A percentile compares a stretch with the other conserved stretches of the same genome.
These are phyloP conservation scores for Drosophila fulvimacula DNA, from an alignment of 2,888 invertebrate species.

Conservation along the genomic window DNA sequence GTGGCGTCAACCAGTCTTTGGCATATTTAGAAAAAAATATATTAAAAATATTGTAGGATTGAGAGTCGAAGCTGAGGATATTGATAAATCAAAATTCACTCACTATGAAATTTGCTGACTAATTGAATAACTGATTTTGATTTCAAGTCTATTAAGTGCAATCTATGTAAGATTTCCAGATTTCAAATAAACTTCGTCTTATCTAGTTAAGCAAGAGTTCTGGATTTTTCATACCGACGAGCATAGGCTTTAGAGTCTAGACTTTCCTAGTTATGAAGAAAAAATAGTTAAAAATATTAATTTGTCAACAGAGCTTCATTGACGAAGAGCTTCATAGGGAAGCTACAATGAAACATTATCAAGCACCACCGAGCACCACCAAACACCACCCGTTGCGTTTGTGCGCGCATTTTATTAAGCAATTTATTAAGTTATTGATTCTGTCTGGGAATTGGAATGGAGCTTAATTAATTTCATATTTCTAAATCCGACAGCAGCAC, in stretches of 20 bases:
- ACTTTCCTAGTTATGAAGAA: neutral
- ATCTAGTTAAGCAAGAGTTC: neutral
- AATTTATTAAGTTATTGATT: constrained; percentile 67
- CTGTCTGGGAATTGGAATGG: constrained; percentile 50
- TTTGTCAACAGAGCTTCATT: constrained; percentile 46
- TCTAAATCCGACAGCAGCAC: constrained; percentile 43
- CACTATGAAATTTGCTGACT: too few relatives aligned
- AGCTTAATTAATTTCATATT: constrained; percentile 63
- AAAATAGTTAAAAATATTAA: constrained; percentile 4
- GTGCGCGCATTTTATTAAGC: constrained; percentile 61
- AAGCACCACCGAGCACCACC: constrained; percentile 5
- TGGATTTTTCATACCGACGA: neutral
- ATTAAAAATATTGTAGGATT: too few relatives aligned
- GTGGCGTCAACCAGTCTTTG: too few relatives aligned
- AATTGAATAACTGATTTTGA: too few relatives aligned
- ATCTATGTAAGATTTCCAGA: neutral
- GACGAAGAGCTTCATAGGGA: constrained; percentile 7
- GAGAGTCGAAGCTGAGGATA: too few relatives aligned
- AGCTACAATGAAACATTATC: neutral
- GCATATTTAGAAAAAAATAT: too few relatives aligned
- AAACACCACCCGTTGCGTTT: constrained; percentile 57
- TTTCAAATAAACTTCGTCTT: neutral
- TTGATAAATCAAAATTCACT: too few relatives aligned
- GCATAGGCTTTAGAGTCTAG: neutral
- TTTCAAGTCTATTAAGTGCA: too few relatives aligned